phyloP scores from a whole-genome alignment of 2,797 vertebrate genomes.

The Enteromius argenteus region DNA sequence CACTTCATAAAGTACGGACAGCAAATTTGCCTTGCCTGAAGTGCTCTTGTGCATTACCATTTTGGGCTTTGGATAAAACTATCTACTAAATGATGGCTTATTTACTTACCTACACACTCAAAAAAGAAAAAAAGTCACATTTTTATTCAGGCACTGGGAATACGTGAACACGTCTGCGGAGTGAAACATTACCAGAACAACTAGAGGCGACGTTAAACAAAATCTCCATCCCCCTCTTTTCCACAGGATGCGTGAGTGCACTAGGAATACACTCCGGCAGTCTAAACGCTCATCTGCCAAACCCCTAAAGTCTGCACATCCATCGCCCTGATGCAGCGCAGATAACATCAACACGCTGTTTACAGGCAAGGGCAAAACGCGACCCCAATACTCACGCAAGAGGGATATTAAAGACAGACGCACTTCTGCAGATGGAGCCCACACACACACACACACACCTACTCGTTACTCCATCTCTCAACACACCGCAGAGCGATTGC shows the following conservation, averaged over 20 bases:
- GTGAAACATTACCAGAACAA: slow-evolving; percentile 15
- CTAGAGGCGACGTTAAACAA: slow-evolving; percentile 25
- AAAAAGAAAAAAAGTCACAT: not conserved
- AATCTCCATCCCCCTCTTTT: slow-evolving; percentile 31
- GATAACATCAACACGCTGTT: slow-evolving; percentile 55
- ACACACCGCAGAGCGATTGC: slow-evolving; percentile 41
- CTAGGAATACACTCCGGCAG: slow-evolving; percentile 47
- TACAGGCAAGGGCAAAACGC: slow-evolving; percentile 49
- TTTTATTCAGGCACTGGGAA: slow-evolving; percentile 1
- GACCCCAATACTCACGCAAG: slow-evolving; percentile 49
- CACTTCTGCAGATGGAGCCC: slow-evolving; percentile 44
- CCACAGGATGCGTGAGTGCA: slow-evolving; percentile 40
- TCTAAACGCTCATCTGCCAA: slow-evolving; percentile 30
- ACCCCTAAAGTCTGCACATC: slow-evolving; percentile 48
- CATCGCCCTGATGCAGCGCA: slow-evolving; percentile 41
- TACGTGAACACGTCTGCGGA: not conserved
- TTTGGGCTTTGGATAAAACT: slow-evolving; percentile 7
- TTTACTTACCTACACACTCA: not conserved
- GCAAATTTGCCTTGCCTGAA: not conserved
- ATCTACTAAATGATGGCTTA: not conserved
- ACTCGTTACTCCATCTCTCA: slow-evolving; percentile 46
- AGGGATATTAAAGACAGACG: slow-evolving; percentile 58
- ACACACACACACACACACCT: slow-evolving; percentile 36
- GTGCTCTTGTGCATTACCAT: not conserved
- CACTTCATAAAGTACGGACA: not conserved